A percentile compares a stretch with the other conserved stretches of the same genome.
These are phyloP conservation scores for Drosophila ezoana DNA, from an alignment of 2,888 invertebrate species.

Conservation along the genomic window DNA sequence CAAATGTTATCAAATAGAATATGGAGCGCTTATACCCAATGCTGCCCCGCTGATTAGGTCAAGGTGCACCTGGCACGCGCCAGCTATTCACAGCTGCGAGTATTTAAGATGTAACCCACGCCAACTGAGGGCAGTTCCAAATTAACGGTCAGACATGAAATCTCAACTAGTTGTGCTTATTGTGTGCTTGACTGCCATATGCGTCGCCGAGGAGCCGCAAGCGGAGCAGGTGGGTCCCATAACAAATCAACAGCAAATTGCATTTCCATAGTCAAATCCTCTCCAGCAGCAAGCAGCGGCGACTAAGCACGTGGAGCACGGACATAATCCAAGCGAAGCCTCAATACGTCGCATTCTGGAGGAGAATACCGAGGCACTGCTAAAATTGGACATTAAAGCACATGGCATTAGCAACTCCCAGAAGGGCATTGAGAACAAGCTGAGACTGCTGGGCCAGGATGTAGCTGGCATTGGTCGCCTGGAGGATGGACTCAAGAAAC, in stretches of 20 bases:
- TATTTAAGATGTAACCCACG: slow-evolving; percentile 50
- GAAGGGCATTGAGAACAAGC: slow-evolving; percentile 58
- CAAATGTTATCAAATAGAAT: slow-evolving; percentile 23
- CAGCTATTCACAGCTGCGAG: neutral
- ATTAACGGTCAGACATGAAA: slow-evolving; percentile 44
- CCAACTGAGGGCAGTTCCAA: slow-evolving; percentile 30
- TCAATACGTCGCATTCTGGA: slow-evolving; percentile 20
- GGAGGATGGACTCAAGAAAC: slow-evolving; percentile 37
- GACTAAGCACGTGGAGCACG: neutral
- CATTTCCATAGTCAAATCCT: neutral
- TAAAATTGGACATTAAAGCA: slow-evolving; percentile 18
- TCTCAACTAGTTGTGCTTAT: slow-evolving; percentile 30
- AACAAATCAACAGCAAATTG: neutral
- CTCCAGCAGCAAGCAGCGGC: neutral
- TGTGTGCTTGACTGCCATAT: slow-evolving; percentile 18
- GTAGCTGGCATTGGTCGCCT: slow-evolving; percentile 35
- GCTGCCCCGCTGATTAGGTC: slow-evolving; percentile 24
- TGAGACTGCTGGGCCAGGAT: slow-evolving; percentile 38
- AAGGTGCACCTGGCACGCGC: slow-evolving; percentile 31
- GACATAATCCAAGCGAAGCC: neutral
- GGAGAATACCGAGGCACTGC: slow-evolving; percentile 31
- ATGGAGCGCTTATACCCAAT: neutral
- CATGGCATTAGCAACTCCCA: slow-evolving; percentile 37
- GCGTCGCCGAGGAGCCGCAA: slow-evolving; percentile 5
- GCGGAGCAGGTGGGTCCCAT: neutral